Evolutionary conservation across 2,797 vertebrate species (phyloP), one percentile per base, ranked within the genome.

Genomic region (Anguilla pacifica): DNA sequence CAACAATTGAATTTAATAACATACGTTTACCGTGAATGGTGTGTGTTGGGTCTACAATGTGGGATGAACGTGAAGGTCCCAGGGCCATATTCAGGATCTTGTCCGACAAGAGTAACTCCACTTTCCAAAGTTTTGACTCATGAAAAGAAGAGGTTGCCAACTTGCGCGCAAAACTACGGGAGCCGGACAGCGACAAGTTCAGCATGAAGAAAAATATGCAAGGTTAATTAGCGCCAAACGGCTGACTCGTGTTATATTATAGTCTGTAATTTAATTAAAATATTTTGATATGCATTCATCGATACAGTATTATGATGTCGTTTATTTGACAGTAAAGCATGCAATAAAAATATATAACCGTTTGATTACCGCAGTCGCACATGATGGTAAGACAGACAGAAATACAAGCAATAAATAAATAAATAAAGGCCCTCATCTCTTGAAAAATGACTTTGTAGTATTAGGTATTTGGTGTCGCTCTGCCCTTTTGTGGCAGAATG

Each of bases 171-270:
- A 1, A 79, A 46, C 87, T 90, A 94, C 22, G 89, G 94, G 0
- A 86, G 88, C 87, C 85, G 87, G 88, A 53, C 35, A 89, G 86
- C 91, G 92, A 92, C 93, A 92, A n/a, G 0, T 89, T 25, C 53
- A 77, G 85, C 87, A 84, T 28, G 22, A 86, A 35, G 55, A 86
- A 86, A 82, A 84, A 1, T 15, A 35, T 39, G 9, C 67, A 11
- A 3, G 22, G 31, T 43, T 31, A 39, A 39, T 77, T 79, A 2
- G 79, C 43, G 46, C 35, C 13, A 43, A 17, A 19, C 35, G 9
- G 22, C 51, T 82, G 22, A 1, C 43, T n/a, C 46, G 22, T 25
- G 43, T 51, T 79, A 39, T 15, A 28, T 72, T 13, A 39, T 17
- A 19, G 31, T 5, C 6, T 39, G 72, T 3, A 35, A 39, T 77